A percentile compares a stretch with the other conserved stretches of the same genome.
Evolutionary conservation across 2,113 vertebrate genomes (phyloP).

Genomic region (Etheostoma spectabile): DNA sequence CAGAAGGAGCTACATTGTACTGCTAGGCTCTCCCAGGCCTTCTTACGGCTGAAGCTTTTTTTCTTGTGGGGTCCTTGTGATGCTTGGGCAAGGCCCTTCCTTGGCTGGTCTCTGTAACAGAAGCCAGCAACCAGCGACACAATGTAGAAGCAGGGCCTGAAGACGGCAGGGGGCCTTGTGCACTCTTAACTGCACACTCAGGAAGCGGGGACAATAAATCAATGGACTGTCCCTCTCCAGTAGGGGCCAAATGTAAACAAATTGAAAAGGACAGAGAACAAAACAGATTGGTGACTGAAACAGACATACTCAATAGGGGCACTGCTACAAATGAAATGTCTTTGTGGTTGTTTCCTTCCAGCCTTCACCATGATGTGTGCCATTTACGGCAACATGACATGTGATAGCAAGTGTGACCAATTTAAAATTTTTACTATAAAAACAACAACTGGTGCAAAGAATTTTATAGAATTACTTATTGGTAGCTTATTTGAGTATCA

Average conservation of each 20-base stretch:
- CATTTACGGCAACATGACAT: constrained; percentile 37
- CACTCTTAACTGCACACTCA: constrained; percentile 69
- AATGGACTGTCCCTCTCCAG: constrained; percentile 81
- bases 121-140: constrained; percentile 64
- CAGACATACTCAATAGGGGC: constrained; percentile 75
- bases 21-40: constrained; percentile 42
- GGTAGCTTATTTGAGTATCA: constrained; percentile 2
- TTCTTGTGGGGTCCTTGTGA: constrained; percentile 66
- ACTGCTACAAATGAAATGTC: constrained; percentile 66
- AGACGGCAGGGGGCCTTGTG: constrained; percentile 44
- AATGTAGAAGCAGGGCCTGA: constrained; percentile 63
- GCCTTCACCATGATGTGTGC: constrained; percentile 49
- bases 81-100: constrained; percentile 59
- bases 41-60: constrained; percentile 19
- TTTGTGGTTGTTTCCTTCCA: constrained; percentile 64
- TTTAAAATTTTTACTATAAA: constrained; percentile 37
- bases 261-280: constrained; percentile 81
- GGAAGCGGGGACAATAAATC: constrained; percentile 81
- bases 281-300: constrained; percentile 80
- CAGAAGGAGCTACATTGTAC: constrained; percentile 63
- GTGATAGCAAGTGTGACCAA: constrained; percentile 31
- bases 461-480: constrained; percentile 22
- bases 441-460: constrained; percentile 53
- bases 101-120: constrained; percentile 56
- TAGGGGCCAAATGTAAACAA: constrained; percentile 84